A percentile compares a stretch with the other conserved stretches of the same genome.
phyloP scores from a whole-genome alignment of 2,888 invertebrate species.

The Nomada fabriciana region DNA sequence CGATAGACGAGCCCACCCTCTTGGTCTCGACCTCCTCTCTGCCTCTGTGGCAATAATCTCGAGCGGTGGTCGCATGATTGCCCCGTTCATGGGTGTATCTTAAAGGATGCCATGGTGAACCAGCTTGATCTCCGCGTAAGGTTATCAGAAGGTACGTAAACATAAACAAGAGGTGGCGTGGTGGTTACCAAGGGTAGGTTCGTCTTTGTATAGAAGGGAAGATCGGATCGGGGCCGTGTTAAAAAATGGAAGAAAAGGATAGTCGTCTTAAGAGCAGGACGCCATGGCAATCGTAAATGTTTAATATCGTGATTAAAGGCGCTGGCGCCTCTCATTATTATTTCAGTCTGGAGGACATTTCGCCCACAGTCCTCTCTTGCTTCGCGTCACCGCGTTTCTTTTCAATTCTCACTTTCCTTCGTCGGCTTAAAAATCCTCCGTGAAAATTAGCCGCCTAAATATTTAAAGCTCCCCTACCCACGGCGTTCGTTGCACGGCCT shows the following conservation, averaged over 20 bases:
- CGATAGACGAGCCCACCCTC: neutral
- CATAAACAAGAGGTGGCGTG: conserved; percentile 62
- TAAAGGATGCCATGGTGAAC: conserved; percentile 20
- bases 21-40: neutral
- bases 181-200: conserved; percentile 15
- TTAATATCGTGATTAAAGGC: conserved; percentile 85
- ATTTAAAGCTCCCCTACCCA: conserved; percentile 76
- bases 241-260: conserved; percentile 55
- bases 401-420: conserved; percentile 80
- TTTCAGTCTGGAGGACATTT: conserved; percentile 84
- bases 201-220: conserved; percentile 64
- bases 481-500: conserved; percentile 9
- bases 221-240: conserved; percentile 71
- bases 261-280: conserved; percentile 71
- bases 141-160: conserved; percentile 69
- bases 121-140: conserved; percentile 58
- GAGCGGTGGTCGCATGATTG: conserved; percentile 30
- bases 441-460: conserved; percentile 83
- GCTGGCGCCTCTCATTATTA: conserved; percentile 84
- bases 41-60: conserved; percentile 45
- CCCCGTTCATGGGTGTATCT: conserved; percentile 30
- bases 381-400: conserved; percentile 75
- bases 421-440: conserved; percentile 79
- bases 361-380: conserved; percentile 69
- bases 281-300: conserved; percentile 83